Conservation (phyloP, 2,113 vertebrate genomes). For the Rhizomys pruinosus region DNA sequence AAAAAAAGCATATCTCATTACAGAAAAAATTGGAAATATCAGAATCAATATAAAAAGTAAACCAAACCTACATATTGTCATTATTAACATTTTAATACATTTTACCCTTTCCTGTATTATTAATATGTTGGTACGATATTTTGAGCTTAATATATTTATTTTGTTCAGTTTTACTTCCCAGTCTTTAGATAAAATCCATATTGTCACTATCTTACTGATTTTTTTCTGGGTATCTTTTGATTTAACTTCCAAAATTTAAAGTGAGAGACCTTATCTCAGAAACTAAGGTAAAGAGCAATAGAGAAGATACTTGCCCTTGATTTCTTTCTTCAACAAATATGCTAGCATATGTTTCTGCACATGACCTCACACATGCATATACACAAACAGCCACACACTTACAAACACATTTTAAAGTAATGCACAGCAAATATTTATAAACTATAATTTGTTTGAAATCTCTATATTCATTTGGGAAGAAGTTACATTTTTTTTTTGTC, state of each 20-base stretch:
- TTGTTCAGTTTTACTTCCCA: neutral
- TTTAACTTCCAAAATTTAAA: neutral
- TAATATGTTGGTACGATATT: neutral
- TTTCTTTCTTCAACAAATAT: neutral
- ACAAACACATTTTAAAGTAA: neutral
- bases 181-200: slow-evolving; percentile 14
- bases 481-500: neutral
- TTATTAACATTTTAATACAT: slow-evolving; percentile 4
- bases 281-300: neutral
- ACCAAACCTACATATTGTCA: neutral
- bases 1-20: neutral
- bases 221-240: neutral
- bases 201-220: neutral
- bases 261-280: neutral
- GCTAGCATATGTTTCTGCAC: neutral
- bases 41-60: neutral
- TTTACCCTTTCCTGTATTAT: neutral
- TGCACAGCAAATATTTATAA: neutral
- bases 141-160: neutral
- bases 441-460: neutral
- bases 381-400: neutral
- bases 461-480: neutral
- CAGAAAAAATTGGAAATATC: neutral
- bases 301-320: neutral
- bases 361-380: neutral